Evolutionary conservation across 2,888 invertebrate genomes (phyloP).

Genomic region (Pollenia angustigena): DNA sequence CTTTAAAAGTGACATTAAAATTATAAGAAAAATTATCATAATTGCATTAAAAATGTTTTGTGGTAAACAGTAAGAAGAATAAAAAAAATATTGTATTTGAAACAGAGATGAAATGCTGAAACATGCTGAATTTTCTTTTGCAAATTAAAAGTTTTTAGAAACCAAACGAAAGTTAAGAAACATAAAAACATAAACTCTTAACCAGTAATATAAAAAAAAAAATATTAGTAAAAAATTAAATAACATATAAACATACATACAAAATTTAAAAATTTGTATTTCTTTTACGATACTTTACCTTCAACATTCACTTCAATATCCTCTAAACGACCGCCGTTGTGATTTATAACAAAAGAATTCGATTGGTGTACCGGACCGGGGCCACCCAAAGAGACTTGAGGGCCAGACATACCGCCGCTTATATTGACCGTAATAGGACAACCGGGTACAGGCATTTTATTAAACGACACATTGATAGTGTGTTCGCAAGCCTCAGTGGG

Average conservation of each 20-base stretch:
- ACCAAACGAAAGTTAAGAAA: conserved; percentile 42
- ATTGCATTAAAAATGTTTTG: conserved; percentile 35
- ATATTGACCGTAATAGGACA: conserved; percentile 96
- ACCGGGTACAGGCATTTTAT: conserved; percentile 93
- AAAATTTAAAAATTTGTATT: neutral
- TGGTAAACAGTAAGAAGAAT: conserved; percentile 24
- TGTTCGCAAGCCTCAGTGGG: conserved; percentile 97
- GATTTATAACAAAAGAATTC: conserved; percentile 90
- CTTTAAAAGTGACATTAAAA: conserved; percentile 39
- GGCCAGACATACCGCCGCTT: conserved; percentile 87
- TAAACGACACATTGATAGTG: conserved; percentile 98
- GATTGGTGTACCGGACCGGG: conserved; percentile 90
- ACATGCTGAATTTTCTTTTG: conserved; percentile 45
- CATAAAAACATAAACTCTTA: conserved; percentile 33
- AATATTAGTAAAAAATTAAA: conserved; percentile 48
- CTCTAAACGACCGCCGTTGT: conserved; percentile 94
- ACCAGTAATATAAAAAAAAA: conserved; percentile 38
- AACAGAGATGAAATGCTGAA: conserved; percentile 22
- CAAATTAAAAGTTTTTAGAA: conserved; percentile 8
- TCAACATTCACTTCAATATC: conserved; percentile 98
- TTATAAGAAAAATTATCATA: conserved; percentile 11
- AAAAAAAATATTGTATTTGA: conserved; percentile 21
- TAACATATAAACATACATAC: conserved; percentile 46
- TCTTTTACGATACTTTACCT: conserved; percentile 86
- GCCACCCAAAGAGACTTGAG: conserved; percentile 89